A percentile compares a stretch with the other conserved stretches of the same genome.
These are phyloP conservation scores for Chaenodraco wilsoni DNA, from an alignment of 2,797 vertebrate species.

Conservation along the genomic window DNA sequence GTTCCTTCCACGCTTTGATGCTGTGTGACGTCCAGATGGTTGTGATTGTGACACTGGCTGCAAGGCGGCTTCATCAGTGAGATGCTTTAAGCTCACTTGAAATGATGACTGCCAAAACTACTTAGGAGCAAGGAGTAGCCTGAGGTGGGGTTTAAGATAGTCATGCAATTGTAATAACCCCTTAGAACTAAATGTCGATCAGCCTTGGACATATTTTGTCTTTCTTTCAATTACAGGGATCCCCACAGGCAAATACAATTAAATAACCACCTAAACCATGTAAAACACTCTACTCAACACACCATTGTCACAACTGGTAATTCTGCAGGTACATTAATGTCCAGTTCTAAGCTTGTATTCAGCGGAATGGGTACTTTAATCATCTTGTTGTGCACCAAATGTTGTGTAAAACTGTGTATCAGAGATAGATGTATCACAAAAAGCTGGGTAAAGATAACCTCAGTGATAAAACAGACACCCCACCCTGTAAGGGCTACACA, in stretches of 20 bases:
- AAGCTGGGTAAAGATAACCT: slow-evolving; percentile 17
- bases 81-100: slow-evolving; percentile 32
- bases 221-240: slow-evolving; percentile 10
- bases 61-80: slow-evolving; percentile 39
- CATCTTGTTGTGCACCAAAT: not conserved
- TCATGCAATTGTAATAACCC: slow-evolving; percentile 56
- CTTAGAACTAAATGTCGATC: slow-evolving; percentile 30
- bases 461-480: slow-evolving; percentile 34
- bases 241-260: not conserved
- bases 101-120: slow-evolving; percentile 37
- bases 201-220: slow-evolving; percentile 2
- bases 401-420: not conserved
- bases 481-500: slow-evolving; percentile 49
- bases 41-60: slow-evolving; percentile 57
- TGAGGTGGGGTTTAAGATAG: slow-evolving; percentile 39
- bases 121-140: slow-evolving; percentile 42
- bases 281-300: not conserved
- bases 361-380: not conserved
- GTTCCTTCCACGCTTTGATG: slow-evolving; percentile 60
- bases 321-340: not conserved
- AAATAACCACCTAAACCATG: not conserved
- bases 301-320: not conserved
- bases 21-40: slow-evolving; percentile 64
- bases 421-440: not conserved
- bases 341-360: not conserved